phyloP scores from a whole-genome alignment of 2,888 invertebrate species.

The Ectemnius continuus region DNA sequence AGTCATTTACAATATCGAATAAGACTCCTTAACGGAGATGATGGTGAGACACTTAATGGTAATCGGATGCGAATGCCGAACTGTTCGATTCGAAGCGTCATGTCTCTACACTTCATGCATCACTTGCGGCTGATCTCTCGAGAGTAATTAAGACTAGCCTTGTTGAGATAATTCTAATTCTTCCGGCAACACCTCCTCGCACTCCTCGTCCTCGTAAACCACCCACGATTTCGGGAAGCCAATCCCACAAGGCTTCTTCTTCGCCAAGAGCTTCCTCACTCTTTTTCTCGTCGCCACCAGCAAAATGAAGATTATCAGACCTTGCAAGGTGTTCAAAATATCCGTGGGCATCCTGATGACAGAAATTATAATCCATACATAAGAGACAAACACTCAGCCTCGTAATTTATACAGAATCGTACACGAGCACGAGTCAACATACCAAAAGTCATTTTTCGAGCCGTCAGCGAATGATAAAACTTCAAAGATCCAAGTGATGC shows the following conservation, averaged over 20 bases:
- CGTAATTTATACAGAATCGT: background rate
- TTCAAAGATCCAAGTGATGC: slow-evolving; percentile 86
- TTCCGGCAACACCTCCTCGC: slow-evolving; percentile 62
- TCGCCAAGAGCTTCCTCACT: slow-evolving; percentile 78
- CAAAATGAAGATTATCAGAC: slow-evolving; percentile 77
- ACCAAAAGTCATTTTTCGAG: slow-evolving; percentile 68
- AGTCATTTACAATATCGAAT: background rate
- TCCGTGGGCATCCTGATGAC: slow-evolving; percentile 75
- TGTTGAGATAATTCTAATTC: slow-evolving; percentile 71
- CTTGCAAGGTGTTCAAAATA: slow-evolving; percentile 77
- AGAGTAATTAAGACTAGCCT: slow-evolving; percentile 21
- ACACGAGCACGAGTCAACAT: slow-evolving; percentile 4
- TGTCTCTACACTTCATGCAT: background rate
- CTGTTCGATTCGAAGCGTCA: background rate
- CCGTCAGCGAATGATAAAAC: slow-evolving; percentile 78
- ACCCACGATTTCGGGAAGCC: slow-evolving; percentile 75
- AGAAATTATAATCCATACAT: background rate
- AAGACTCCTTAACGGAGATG: too few species aligned
- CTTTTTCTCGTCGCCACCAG: slow-evolving; percentile 78
- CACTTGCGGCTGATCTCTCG: too few species aligned
- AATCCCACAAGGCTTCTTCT: slow-evolving; percentile 71
- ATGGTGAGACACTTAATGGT: too few species aligned
- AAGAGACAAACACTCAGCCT: too few species aligned
- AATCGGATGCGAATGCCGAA: background rate
- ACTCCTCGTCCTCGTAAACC: slow-evolving; percentile 73